A percentile compares a stretch with the other conserved stretches of the same genome.
Evolutionary conservation across 2,888 invertebrate genomes (phyloP).

Genomic region (Blera fallax): DNA sequence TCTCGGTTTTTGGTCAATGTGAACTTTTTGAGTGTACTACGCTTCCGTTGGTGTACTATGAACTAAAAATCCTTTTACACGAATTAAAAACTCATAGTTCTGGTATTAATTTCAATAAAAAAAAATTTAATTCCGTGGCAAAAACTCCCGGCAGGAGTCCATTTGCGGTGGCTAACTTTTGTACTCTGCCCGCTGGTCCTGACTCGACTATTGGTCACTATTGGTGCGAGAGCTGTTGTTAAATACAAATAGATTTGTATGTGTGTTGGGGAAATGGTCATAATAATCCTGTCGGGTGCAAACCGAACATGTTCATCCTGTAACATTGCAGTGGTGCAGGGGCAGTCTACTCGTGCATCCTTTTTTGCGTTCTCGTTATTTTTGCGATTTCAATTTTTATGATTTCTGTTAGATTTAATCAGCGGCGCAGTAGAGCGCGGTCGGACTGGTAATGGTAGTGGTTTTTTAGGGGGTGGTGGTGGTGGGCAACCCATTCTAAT

Average conservation of each 20-base stretch:
- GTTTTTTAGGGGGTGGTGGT: not conserved
- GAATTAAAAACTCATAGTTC: constrained; percentile 68
- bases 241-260: constrained; percentile 40
- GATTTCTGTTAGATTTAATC: constrained; percentile 67
- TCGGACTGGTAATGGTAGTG: constrained; percentile 36
- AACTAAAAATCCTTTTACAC: constrained; percentile 68
- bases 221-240: constrained; percentile 64
- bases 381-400: constrained; percentile 52
- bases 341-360: not conserved
- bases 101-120: constrained; percentile 64
- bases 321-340: constrained; percentile 29
- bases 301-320: constrained; percentile 40
- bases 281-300: constrained; percentile 54
- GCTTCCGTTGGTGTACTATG: not conserved
- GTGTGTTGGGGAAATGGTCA: constrained; percentile 2
- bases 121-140: not conserved
- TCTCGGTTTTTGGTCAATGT: constrained; percentile 32
- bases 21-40: constrained; percentile 1
- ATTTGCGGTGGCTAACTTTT: constrained; percentile 45
- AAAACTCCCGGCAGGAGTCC: not conserved
- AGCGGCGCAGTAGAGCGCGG: constrained; percentile 57
- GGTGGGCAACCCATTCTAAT: not conserved
- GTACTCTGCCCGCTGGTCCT: not conserved
- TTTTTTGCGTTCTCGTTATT: constrained; percentile 21
- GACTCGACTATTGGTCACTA: constrained; percentile 26